A percentile compares a stretch with the other conserved stretches of the same genome.
These are phyloP conservation scores for Triplophysa rosa DNA, from an alignment of 2,113 vertebrate genomes.

Conservation along the genomic window DNA sequence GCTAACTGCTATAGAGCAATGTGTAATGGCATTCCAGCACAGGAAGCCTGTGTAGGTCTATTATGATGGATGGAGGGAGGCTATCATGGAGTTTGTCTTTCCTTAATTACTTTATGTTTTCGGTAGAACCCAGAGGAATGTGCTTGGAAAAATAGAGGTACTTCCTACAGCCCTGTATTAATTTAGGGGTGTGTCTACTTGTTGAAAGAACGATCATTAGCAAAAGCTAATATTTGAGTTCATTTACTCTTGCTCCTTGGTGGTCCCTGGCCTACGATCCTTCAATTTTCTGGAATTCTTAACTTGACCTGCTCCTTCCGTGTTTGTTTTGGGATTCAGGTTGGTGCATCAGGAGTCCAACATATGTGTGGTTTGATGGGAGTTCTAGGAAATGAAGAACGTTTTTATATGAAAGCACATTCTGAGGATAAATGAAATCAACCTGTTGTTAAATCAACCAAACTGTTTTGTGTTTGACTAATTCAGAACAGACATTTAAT, in stretches of 20 bases:
- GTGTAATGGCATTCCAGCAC: slow-evolving; percentile 24
- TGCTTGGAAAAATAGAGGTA: slow-evolving; percentile 52
- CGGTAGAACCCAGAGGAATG: slow-evolving; percentile 42
- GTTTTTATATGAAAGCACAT: not conserved
- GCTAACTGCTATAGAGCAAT: not conserved
- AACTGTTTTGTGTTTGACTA: slow-evolving; percentile 14
- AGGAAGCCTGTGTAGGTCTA: slow-evolving; percentile 34
- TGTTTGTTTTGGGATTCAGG: slow-evolving; percentile 67
- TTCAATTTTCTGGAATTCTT: slow-evolving; percentile 56
- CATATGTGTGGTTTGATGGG: slow-evolving; percentile 56
- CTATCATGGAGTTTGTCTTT: slow-evolving; percentile 51
- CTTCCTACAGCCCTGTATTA: slow-evolving; percentile 57
- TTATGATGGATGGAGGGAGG: slow-evolving; percentile 45
- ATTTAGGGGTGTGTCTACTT: slow-evolving; percentile 64
- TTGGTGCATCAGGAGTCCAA: slow-evolving; percentile 60
- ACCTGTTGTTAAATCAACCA: slow-evolving; percentile 19
- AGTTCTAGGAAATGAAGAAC: slow-evolving; percentile 39
- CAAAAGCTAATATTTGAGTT: slow-evolving; percentile 85
- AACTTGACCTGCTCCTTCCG: slow-evolving; percentile 57
- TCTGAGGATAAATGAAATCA: not conserved
- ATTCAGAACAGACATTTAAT: slow-evolving; percentile 41
- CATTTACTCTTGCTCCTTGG: slow-evolving; percentile 83
- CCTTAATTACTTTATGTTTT: slow-evolving; percentile 55
- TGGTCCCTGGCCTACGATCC: slow-evolving; percentile 76
- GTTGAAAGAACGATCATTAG: slow-evolving; percentile 83